Conservation (phyloP, 2,113 vertebrate genomes). For the Thymallus thymallus region DNA sequence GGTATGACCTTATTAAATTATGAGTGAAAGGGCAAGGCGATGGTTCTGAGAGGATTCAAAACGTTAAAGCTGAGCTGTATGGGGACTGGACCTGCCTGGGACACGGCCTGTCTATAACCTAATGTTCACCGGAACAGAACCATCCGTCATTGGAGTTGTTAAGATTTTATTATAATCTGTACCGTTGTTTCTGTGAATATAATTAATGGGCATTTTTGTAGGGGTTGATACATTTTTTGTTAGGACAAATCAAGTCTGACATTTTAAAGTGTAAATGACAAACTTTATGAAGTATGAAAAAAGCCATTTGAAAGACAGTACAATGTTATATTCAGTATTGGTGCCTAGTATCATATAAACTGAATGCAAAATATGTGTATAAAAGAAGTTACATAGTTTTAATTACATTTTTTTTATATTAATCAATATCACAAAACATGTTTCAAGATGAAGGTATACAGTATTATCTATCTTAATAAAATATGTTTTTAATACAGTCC, state of each 20-base stretch:
- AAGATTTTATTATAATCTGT: slow-evolving; percentile 14
- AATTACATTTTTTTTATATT: too few relatives aligned
- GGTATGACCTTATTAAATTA: slow-evolving; percentile 73
- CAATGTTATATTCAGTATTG: neutral
- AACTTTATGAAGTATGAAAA: neutral
- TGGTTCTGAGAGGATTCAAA: slow-evolving; percentile 36
- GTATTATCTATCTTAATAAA: slow-evolving; percentile 2
- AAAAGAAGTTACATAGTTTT: slow-evolving; percentile 35
- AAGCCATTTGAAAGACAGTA: too few relatives aligned
- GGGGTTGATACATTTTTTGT: too few relatives aligned
- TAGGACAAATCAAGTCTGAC: too few relatives aligned
- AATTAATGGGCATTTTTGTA: neutral
- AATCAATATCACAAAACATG: neutral
- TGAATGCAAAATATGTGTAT: neutral
- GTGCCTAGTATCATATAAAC: neutral
- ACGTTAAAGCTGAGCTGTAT: slow-evolving; percentile 6
- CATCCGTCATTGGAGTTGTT: slow-evolving; percentile 25
- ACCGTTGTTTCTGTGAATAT: neutral
- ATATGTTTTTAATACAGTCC: neutral
- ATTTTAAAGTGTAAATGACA: neutral
- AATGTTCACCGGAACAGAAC: slow-evolving; percentile 26
- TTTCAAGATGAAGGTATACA: neutral
- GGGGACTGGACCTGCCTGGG: slow-evolving; percentile 26
- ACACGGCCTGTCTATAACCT: slow-evolving; percentile 17
- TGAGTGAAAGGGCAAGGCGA: slow-evolving; percentile 49